A percentile compares a stretch with the other conserved stretches of the same genome.
Conservation (phyloP, 2,113 vertebrate genomes). For the Scytalopus superciliaris region DNA sequence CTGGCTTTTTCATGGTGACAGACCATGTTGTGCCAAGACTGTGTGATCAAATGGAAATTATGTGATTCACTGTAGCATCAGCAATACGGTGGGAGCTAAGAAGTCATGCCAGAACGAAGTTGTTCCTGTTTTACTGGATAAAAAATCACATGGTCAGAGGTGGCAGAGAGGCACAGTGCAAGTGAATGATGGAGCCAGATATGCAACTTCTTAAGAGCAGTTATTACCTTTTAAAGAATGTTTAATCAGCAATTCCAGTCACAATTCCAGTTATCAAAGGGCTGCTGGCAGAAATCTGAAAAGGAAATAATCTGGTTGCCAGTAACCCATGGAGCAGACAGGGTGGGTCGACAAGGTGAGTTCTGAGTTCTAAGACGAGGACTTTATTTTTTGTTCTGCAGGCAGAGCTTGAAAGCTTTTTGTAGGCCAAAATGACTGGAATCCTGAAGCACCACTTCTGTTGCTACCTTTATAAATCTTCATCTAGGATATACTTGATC, state of each 20-base stretch:
- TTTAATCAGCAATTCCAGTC: not conserved
- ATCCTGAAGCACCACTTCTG: not conserved
- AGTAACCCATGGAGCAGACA: not conserved
- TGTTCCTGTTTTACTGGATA: not conserved
- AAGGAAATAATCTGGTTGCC: not conserved
- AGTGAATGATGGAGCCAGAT: not conserved
- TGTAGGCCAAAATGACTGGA: not conserved
- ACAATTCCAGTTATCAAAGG: not conserved
- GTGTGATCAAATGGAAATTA: not conserved
- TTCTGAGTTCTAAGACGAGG: not conserved
- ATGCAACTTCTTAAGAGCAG: not conserved
- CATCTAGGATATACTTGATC: not conserved
- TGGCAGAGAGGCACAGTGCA: not conserved
- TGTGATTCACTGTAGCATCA: not conserved
- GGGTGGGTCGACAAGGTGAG: not conserved
- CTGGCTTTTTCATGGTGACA: not conserved
- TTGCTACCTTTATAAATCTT: not conserved
- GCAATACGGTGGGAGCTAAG: not conserved
- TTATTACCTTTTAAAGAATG: not conserved
- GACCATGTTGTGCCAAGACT: not conserved
- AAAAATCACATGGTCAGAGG: not conserved
- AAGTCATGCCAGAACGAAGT: not conserved
- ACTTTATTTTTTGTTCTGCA: not conserved
- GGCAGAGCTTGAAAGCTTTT: not conserved
- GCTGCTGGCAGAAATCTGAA: not conserved